Base-by-base conservation (phyloP, 2,888 invertebrate genomes). In the Miltochrista miniata region DNA sequence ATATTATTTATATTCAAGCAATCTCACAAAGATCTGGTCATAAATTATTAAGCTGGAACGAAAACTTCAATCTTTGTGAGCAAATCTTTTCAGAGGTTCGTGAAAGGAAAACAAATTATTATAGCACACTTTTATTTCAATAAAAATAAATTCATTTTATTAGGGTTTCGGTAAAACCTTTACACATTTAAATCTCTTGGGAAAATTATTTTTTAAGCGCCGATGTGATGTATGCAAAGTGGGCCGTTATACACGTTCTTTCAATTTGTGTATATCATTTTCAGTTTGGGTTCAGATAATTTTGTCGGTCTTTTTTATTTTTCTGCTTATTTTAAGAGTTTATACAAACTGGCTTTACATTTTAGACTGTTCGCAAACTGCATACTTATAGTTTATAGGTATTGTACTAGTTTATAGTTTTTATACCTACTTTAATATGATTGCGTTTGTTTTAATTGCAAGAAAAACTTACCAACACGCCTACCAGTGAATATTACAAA, bases 21-120 rank as follows among this genome's bases (percentile, higher is more conserved):
- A 12, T 13, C 8, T 35, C 5, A 24, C 18, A 24, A 13, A 12
- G 13, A 35, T 13, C 8, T 35, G 35, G 35, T 35, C 31, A 24
- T 10, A 35, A 36, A 14, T 29, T 13, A 18, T 12, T 7, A n/a
- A 31, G 29, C 29, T n/a, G 30, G 10, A n/a, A 18, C 13, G 2
- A 11, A 9, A 24, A 1, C n/a, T 12, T 24, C 29, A 35, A 34
- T 34, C 11, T 34, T n/a, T 35, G 34, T 34, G 9, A 8, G 24
- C 24, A 13, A 14, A 34, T 14, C 14, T n/a, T 33, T 33, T 24
- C 46, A 18, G 12, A 24, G 10, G 11, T 40, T n/a, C 13, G 24
- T 34, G 37, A 42, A 7, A 30, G 8, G 24, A 24, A 24, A 24
- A 55, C 52, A 38, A 46, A 61, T 64, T 60, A 64, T 61, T 61